Evolutionary conservation across 2,888 invertebrate species (phyloP).

Genomic region (Nectonema munidae): DNA sequence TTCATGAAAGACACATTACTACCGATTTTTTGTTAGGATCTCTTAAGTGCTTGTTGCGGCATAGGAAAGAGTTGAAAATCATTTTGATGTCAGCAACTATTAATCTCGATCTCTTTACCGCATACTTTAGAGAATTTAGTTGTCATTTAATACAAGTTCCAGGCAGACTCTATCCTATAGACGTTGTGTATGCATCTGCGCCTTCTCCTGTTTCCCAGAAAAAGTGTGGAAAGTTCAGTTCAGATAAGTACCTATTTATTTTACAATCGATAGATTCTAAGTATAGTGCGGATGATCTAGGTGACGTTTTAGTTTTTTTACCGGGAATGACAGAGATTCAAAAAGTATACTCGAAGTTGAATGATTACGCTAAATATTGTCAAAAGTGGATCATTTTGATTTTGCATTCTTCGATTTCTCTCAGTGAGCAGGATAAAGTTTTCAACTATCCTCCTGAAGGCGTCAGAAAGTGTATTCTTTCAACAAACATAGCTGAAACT

Average conservation of each 20-base stretch:
- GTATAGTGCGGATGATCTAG: conserved; percentile 47
- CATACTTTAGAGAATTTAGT: conserved; percentile 58
- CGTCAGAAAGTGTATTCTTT: conserved; percentile 69
- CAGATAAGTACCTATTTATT: conserved; percentile 60
- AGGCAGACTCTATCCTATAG: conserved; percentile 64
- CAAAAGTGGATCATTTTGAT: conserved; percentile 63
- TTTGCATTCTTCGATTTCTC: conserved; percentile 57
- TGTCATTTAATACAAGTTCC: conserved; percentile 59
- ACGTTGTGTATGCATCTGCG: conserved; percentile 47
- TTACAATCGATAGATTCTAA: conserved; percentile 63
- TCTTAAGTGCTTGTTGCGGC: conserved; percentile 54
- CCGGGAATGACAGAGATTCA: conserved; percentile 31
- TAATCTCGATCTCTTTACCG: conserved; percentile 61
- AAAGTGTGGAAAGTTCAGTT: conserved; percentile 37
- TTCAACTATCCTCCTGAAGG: conserved; percentile 81
- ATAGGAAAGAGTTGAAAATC: conserved; percentile 40
- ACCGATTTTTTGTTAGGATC: conserved; percentile 75
- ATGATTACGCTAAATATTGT: conserved; percentile 40
- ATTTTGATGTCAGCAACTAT: conserved; percentile 96
- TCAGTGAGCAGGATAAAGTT: conserved; percentile 73
- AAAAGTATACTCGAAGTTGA: conserved; percentile 21
- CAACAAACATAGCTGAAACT: conserved; percentile 93
- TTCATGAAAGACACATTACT: conserved; percentile 73
- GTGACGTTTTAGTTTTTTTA: conserved; percentile 69
- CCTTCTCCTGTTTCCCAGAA: conserved; percentile 9